Evolutionary conservation across 1,140 invertebrate genomes (phyloP), one percentile per base, ranked within the genome.

Genomic region (Euura lappo): DNA sequence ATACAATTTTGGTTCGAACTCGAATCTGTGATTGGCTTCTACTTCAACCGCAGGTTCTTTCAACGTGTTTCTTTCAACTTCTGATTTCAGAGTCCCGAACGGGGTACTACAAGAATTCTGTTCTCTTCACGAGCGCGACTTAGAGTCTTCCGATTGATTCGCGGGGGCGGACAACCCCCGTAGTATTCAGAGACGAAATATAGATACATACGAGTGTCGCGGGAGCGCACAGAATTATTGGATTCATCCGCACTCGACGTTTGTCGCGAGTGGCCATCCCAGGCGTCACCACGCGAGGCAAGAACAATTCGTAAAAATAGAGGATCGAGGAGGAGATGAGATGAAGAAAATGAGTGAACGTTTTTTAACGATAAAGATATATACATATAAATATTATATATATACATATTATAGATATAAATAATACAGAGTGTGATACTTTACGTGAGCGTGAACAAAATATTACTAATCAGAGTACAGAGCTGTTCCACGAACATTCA

Each of bases 31-130:
- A 28, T 28, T 28, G 28, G 28, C 28, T 28, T 28, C 28, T 28
- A 28, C 28, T 28, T 28, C 0, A 28, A 28, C 28, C 28, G 28
- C 28, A 28, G 28, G 28, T 28, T 28, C 28, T 28, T 28, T 28
- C 28, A 28, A 28, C 28, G 28, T 28, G 28, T 28, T 28, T 28
- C 28, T 0, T 72, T 65, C 51, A 69, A 75, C 72, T 77, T 76
- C 81, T 72, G 85, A 80, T 89, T 89, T 45, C 88, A 90, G 89
- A 90, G 74, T 88, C 90, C 47, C 87, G 90, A 78, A 91, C 92
- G 75, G 90, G 90, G 77, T 95, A 95, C 87, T 95, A 95, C 90
- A 95, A 96, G 86, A 95, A 94, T 85, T 95, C 94, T 10, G 94
- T 95, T 74, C 89, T 96, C 68, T 96, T 95, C 83, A 94, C 93